phyloP scores from a whole-genome alignment of 2,113 vertebrate species.

The Pycnonotus jocosus region DNA sequence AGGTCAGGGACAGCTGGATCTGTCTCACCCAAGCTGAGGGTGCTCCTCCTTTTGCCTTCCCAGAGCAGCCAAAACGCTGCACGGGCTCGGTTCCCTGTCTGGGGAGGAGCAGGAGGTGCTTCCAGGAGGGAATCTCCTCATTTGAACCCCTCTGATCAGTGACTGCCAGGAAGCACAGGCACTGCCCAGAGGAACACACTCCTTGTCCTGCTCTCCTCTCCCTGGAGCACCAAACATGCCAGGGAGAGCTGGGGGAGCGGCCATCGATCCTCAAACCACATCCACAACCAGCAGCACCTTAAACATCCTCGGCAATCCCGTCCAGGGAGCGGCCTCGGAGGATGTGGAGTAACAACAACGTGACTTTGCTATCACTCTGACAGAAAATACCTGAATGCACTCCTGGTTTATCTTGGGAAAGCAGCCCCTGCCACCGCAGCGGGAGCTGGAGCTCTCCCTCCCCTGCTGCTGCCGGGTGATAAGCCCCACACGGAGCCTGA shows the following conservation, averaged over 20 bases:
- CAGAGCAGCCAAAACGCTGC: not conserved
- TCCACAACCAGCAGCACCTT: not conserved
- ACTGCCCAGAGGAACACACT: fast-evolving
- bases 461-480: conserved; percentile 36
- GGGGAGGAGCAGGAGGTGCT: not conserved
- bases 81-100: not conserved
- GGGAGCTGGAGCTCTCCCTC: not conserved
- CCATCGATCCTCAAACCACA: not conserved
- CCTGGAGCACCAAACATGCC: not conserved
- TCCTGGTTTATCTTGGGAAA: conserved; percentile 41
- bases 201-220: not conserved
- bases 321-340: not conserved
- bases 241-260: not conserved
- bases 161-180: not conserved
- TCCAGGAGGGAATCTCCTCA: not conserved
- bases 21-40: not conserved
- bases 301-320: not conserved
- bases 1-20: not conserved
- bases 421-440: not conserved
- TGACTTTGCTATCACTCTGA: conserved; percentile 13
- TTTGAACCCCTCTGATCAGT: not conserved
- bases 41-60: not conserved
- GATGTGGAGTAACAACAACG: not conserved
- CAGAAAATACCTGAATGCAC: not conserved
- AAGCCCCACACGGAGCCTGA: not conserved